A percentile compares a stretch with the other conserved stretches of the same genome.
These are phyloP conservation scores for Pangasianodon gigas DNA, from an alignment of 2,113 vertebrate species.

Conservation along the genomic window DNA sequence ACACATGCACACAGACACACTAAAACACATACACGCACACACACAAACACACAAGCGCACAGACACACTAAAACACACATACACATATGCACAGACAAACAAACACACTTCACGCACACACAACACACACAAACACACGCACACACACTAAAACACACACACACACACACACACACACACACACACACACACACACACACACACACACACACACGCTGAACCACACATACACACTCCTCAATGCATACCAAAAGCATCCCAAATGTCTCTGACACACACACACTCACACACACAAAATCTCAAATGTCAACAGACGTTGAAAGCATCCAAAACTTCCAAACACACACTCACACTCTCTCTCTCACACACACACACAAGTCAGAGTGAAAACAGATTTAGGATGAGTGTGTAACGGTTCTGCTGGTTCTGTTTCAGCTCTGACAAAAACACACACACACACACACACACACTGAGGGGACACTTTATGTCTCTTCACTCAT, in stretches of 20 bases:
- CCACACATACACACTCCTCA: neutral
- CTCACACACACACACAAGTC: neutral
- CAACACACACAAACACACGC: neutral
- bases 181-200: neutral
- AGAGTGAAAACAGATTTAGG: neutral
- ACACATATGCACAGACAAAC: neutral
- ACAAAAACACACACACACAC: slow-evolving; percentile 3
- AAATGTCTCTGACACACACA: neutral
- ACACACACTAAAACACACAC: neutral
- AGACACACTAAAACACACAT: no score
- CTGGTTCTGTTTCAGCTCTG: neutral
- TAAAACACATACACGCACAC: no score
- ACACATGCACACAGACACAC: neutral
- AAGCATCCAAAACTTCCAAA: slow-evolving; percentile 22
- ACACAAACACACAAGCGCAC: neutral
- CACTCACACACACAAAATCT: neutral
- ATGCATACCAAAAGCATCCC: slow-evolving; percentile 20
- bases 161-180: neutral
- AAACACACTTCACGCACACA: neutral
- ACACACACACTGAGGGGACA: neutral
- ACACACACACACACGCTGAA: neutral
- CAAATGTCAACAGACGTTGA: slow-evolving; percentile 3
- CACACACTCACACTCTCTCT: slow-evolving; percentile 6
- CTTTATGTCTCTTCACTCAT: neutral
- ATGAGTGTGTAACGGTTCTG: neutral